Percentiles rank a stretch among this genome's conserved stretches.
These are phyloP conservation scores for Heloderma charlesbogerti DNA, from an alignment of 2,113 vertebrate species.

Conservation along the genomic window DNA sequence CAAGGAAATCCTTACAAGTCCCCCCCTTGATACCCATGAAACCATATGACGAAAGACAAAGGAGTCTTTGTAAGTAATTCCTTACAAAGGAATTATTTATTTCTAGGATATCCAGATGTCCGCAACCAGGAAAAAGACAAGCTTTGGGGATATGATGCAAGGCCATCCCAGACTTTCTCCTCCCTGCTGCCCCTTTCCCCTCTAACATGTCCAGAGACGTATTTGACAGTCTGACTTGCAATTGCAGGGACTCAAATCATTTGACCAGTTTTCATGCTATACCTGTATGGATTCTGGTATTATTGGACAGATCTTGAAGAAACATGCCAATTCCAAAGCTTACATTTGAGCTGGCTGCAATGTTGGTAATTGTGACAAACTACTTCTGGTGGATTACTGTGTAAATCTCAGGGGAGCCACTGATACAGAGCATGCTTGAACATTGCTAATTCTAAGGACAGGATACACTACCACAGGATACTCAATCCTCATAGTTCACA, in stretches of 20 bases:
- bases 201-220: background rate
- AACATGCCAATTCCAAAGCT: background rate
- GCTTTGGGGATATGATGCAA: background rate
- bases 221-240: background rate
- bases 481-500: no score
- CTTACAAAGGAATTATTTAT: background rate
- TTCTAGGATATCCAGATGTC: background rate
- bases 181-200: background rate
- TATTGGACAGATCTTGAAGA: background rate
- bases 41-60: no score
- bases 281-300: background rate
- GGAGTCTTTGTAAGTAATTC: no score
- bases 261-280: background rate
- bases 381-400: background rate
- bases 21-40: no score
- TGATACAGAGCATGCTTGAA: background rate
- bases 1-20: no score
- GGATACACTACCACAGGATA: background rate
- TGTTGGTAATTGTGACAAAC: no score
- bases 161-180: background rate
- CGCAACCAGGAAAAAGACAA: background rate
- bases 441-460: background rate
- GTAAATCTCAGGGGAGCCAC: background rate
- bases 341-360: background rate
- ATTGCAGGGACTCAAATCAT: background rate